phyloP scores from a whole-genome alignment of 2,888 invertebrate species.

The Aphidius colemani region DNA sequence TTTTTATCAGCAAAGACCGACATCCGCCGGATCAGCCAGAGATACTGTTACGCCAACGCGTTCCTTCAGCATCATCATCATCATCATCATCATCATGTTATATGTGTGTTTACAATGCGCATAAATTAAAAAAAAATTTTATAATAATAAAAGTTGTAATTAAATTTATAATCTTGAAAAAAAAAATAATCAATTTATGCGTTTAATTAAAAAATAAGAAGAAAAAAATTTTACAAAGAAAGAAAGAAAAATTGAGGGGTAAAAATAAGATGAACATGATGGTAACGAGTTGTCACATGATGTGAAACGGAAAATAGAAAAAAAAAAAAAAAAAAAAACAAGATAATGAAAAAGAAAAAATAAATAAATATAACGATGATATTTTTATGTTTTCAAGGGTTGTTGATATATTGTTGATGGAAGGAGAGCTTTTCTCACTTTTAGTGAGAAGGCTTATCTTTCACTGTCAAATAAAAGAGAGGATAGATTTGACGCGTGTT shows the following conservation, averaged over 20 bases:
- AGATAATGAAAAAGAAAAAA: constrained; percentile 12
- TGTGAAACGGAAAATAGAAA: constrained; percentile 26
- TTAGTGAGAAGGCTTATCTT: constrained; percentile 51
- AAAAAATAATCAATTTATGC: not conserved
- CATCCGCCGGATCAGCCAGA: constrained; percentile 60
- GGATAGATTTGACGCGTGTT: constrained; percentile 36
- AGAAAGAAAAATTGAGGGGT: constrained; percentile 22
- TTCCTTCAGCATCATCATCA: constrained; percentile 46
- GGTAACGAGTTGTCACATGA: constrained; percentile 27
- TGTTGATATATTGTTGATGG: constrained; percentile 24
- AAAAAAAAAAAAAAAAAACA: constrained; percentile 16
- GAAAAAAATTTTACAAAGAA: constrained; percentile 18
- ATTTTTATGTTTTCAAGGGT: constrained; percentile 35
- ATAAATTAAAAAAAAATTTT: too few species aligned
- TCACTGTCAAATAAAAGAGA: constrained; percentile 52
- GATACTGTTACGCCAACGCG: constrained; percentile 57
- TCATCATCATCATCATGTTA: too few species aligned
- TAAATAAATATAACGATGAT: constrained; percentile 16
- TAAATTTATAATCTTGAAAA: not conserved
- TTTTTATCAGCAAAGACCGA: constrained; percentile 53
- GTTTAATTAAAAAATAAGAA: constrained; percentile 1
- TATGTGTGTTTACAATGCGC: too few species aligned
- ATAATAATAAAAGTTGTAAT: not conserved
- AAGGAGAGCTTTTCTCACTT: constrained; percentile 27
- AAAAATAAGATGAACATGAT: constrained; percentile 20